phyloP scores from a whole-genome alignment of 2,888 invertebrate genomes.

The Ectobius pallidus region DNA sequence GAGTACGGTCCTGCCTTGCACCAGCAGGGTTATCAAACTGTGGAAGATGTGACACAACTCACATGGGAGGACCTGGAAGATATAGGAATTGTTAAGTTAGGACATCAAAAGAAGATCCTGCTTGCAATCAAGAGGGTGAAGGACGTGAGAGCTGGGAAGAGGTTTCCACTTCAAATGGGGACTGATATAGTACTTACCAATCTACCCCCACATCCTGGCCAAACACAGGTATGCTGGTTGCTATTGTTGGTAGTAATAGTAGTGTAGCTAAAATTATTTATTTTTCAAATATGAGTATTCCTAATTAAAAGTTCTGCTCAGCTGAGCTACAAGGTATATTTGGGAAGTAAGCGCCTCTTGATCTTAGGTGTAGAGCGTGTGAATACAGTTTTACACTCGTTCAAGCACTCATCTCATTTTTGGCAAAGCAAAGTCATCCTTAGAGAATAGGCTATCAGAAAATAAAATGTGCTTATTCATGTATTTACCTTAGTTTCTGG shows the following conservation, averaged over 20 bases:
- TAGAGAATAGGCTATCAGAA: too few relatives aligned
- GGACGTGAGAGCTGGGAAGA: conserved; percentile 87
- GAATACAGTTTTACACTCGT: too few relatives aligned
- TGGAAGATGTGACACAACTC: conserved; percentile 92
- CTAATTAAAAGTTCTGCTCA: too few relatives aligned
- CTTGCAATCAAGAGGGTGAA: conserved; percentile 96
- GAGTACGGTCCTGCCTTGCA: conserved; percentile 91
- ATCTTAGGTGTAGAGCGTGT: too few relatives aligned
- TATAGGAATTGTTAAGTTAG: conserved; percentile 89
- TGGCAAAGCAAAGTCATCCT: too few relatives aligned
- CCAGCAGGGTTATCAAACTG: conserved; percentile 91
- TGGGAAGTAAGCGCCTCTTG: too few relatives aligned
- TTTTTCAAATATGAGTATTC: background rate
- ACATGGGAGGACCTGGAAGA: conserved; percentile 99
- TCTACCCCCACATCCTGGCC: conserved; percentile 60
- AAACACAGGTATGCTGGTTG: conserved; percentile 53
- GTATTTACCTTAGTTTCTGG: too few relatives aligned
- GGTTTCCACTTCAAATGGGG: conserved; percentile 48
- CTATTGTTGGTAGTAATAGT: conserved; percentile 2
- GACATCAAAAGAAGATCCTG: conserved; percentile 98
- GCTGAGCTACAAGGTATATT: too few relatives aligned
- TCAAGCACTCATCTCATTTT: too few relatives aligned
- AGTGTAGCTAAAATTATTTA: conserved; percentile 19
- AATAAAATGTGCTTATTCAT: too few relatives aligned
- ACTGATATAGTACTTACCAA: conserved; percentile 50